phyloP scores from a whole-genome alignment of 2,113 vertebrate genomes.

The Notothenia rossii region DNA sequence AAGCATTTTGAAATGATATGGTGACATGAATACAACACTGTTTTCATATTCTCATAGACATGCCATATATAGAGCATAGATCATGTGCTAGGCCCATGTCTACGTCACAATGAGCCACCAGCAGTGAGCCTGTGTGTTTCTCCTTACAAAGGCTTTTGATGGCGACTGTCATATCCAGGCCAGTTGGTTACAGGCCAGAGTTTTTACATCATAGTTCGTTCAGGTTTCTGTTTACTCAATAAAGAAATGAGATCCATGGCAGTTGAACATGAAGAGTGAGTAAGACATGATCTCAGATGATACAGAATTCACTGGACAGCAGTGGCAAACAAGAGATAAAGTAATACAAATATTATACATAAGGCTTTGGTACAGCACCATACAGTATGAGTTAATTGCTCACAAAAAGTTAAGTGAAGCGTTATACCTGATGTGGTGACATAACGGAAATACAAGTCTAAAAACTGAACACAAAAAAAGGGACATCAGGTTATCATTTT shows the following conservation, averaged over 20 bases:
- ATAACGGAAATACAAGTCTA: conserved; percentile 70
- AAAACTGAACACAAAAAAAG: conserved; percentile 42
- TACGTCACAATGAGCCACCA: conserved; percentile 70
- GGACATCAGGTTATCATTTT: conserved; percentile 70
- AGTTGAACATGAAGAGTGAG: conserved; percentile 79
- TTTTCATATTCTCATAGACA: conserved; percentile 79
- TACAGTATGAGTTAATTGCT: conserved; percentile 85
- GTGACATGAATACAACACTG: conserved; percentile 82
- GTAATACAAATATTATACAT: conserved; percentile 85
- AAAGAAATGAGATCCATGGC: conserved; percentile 75
- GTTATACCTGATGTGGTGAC: conserved; percentile 79
- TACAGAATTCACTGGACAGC: conserved; percentile 80
- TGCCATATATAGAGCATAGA: conserved; percentile 77
- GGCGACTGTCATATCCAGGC: conserved; percentile 62
- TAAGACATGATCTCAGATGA: conserved; percentile 76
- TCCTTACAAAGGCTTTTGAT: conserved; percentile 64
- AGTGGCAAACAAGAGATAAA: conserved; percentile 80
- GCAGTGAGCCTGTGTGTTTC: conserved; percentile 71
- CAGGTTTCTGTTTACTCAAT: conserved; percentile 67
- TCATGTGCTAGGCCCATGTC: conserved; percentile 72
- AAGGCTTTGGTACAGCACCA: conserved; percentile 89
- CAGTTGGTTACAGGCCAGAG: conserved; percentile 63
- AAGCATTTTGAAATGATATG: conserved; percentile 85
- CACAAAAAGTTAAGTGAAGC: conserved; percentile 79
- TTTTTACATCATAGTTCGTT: conserved; percentile 58